phyloP scores from a whole-genome alignment of 1,140 invertebrate species.

The Calliphora vicina region DNA sequence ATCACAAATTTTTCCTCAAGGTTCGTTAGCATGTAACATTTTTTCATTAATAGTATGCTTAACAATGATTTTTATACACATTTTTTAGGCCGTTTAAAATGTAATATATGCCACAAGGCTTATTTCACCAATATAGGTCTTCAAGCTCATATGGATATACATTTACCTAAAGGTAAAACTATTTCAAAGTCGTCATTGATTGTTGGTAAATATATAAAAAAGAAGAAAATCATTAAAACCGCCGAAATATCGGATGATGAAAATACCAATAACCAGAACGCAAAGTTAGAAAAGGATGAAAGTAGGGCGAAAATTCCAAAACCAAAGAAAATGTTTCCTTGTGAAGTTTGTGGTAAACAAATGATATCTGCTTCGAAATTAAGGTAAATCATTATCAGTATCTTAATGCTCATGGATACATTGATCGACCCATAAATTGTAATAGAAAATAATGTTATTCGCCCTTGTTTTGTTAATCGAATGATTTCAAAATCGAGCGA shows the following conservation, averaged over 20 bases:
- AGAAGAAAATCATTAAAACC: background rate
- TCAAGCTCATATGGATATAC: conserved; percentile 37
- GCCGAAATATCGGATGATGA: background rate
- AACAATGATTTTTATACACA: background rate
- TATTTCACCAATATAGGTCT: conserved; percentile 38
- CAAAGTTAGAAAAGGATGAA: background rate
- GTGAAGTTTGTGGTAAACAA: conserved; percentile 39
- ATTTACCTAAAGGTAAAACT: conserved; percentile 32
- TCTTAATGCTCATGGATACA: too few species aligned
- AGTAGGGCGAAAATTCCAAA: conserved; percentile 14
- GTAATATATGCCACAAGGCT: conserved; percentile 30
- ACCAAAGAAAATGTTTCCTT: conserved; percentile 40
- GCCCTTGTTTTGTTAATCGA: too few species aligned
- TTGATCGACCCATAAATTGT: too few species aligned
- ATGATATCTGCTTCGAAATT: conserved; percentile 41
- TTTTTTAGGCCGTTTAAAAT: conserved; percentile 36
- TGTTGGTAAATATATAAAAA: background rate
- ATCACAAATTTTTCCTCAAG: conserved; percentile 26
- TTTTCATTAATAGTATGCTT: background rate
- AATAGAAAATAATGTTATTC: too few species aligned
- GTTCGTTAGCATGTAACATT: background rate
- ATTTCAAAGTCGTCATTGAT: background rate
- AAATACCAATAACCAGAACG: background rate
- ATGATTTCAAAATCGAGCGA: too few species aligned
- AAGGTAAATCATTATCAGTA: background rate